These are phyloP conservation scores for Acyrthosiphon pisum DNA, from an alignment of 1,140 invertebrate genomes.

Conservation along the genomic window DNA sequence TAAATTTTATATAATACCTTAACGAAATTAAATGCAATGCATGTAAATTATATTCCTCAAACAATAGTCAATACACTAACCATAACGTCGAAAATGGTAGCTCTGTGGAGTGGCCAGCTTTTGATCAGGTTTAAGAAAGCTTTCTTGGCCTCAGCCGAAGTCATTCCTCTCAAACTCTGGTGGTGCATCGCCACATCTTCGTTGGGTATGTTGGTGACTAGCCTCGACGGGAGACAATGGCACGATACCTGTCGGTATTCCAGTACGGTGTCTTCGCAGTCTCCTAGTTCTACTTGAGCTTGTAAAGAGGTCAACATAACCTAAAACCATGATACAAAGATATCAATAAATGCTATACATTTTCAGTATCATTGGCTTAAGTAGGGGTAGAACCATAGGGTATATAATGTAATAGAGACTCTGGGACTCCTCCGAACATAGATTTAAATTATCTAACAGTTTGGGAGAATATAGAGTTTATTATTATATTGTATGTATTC, in stretches of 20 bases:
- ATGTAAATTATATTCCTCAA: background rate
- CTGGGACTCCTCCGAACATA: background rate
- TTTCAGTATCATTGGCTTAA: background rate
- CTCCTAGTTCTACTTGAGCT: conserved; percentile 89
- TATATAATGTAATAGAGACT: background rate
- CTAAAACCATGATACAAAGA: conserved; percentile 65
- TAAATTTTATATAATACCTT: background rate
- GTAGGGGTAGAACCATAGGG: background rate
- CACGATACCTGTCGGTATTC: conserved; percentile 79
- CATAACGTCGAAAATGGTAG: conserved; percentile 94
- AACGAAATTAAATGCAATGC: background rate
- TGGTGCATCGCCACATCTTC: conserved; percentile 87
- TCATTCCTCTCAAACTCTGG: conserved; percentile 85
- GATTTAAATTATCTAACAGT: too few species aligned
- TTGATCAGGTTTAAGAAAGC: conserved; percentile 93
- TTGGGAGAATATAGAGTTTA: background rate
- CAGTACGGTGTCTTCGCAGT: conserved; percentile 74
- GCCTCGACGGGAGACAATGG: conserved; percentile 82
- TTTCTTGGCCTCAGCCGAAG: conserved; percentile 84
- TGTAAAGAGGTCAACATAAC: conserved; percentile 93
- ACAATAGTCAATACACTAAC: conserved; percentile 64
- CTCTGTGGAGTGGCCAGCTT: conserved; percentile 90
- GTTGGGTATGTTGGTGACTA: conserved; percentile 75
- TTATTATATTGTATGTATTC: background rate
- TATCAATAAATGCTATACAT: background rate